Base-by-base conservation (phyloP, 2,113 vertebrate genomes). In the Nanorana parkeri region DNA sequence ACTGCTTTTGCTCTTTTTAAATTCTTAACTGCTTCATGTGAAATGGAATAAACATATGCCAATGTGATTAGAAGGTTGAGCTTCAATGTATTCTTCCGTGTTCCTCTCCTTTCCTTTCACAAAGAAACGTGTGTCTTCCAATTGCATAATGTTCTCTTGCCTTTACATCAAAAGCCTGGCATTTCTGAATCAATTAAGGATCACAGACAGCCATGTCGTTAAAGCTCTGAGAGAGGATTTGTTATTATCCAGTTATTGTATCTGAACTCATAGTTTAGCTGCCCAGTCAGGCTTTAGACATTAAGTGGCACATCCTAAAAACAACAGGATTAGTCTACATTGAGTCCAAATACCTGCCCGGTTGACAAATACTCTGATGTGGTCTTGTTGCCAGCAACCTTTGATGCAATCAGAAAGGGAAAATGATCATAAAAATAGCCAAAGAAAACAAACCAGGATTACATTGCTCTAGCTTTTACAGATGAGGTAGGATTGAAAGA, bases 401-500 rank as follows among this genome's bases (percentile, higher is more conserved):
- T 5, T 21, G 77, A 89, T 69, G 81, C 24, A 55, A 55, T 52
- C n/a, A 73, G 79, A 84, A 87, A 64, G 66, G 63, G 60, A 54
- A 81, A 83, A 84, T 79, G 72, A 81, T 54, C 85, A 85, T 84
- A 55, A 84, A 86, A 69, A 58, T 80, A 84, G 83, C 81, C 85
- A 89, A 90, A 87, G 86, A 85, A 91, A 94, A 91, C 88, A 85
- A 85, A 75, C 84, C 47, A 3, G 63, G 89, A 93, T 68, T 90
- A 90, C 87, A 91, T 93, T 92, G 91, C 85, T 91, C 87, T 86
- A 84, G 85, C 91, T 90, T 91, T 80, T 90, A 93, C 90, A 64
- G 36, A 86, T 83, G 83, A 91, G 87, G 90, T 41, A 91, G 87
- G 94, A 93, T 89, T 96, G 93, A 93, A 91, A 92, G 89, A 93